phyloP scores from a whole-genome alignment of 1,140 invertebrate genomes.

The Pteromalus puparum region DNA sequence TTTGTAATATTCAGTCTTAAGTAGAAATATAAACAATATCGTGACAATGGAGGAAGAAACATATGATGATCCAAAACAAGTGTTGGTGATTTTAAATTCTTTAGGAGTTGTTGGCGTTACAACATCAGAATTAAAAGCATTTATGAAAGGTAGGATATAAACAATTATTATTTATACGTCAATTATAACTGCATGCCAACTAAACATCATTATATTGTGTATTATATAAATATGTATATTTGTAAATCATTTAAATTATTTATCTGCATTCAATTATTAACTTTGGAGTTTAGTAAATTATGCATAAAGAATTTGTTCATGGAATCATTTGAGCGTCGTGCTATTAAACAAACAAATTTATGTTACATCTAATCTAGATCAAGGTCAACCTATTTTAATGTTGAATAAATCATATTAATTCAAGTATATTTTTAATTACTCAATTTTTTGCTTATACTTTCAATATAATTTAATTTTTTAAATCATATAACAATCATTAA shows the following conservation, averaged over 20 bases:
- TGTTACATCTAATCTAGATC: too few species aligned
- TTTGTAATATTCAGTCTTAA: neutral
- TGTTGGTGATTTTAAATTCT: conserved; percentile 69
- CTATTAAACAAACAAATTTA: too few species aligned
- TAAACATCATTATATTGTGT: neutral
- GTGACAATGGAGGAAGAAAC: conserved; percentile 44
- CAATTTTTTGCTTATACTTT: too few species aligned
- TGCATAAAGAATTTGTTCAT: neutral
- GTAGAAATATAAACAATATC: neutral
- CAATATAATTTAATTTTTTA: too few species aligned
- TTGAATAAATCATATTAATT: too few species aligned
- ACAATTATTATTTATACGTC: neutral
- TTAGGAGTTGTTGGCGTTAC: conserved; percentile 71
- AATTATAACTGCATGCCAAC: neutral
- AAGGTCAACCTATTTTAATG: too few species aligned
- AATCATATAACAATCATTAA: too few species aligned
- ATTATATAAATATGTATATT: neutral
- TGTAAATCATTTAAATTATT: neutral
- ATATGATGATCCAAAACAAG: conserved; percentile 68
- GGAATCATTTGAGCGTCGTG: neutral
- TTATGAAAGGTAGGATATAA: conserved; percentile 70
- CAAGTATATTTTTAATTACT: too few species aligned
- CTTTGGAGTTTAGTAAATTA: neutral
- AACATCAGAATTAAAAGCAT: conserved; percentile 68
- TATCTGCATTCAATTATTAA: neutral